These are phyloP conservation scores for Rhodinocichla rosea DNA, from an alignment of 2,113 vertebrate species.

Conservation along the genomic window DNA sequence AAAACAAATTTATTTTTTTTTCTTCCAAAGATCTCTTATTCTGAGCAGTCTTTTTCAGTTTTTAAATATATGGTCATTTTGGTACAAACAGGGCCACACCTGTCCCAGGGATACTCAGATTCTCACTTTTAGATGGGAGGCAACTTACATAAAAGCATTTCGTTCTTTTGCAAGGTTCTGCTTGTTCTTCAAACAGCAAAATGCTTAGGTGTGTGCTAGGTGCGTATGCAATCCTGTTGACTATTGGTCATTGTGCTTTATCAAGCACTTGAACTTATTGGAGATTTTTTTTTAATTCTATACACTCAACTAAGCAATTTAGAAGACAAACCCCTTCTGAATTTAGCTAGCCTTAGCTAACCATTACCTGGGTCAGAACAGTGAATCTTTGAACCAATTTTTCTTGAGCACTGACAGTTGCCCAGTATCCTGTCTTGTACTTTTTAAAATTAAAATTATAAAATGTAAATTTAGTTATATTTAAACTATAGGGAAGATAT, in stretches of 20 bases:
- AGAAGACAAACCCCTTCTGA: background rate
- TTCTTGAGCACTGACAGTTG: background rate
- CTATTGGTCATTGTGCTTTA: background rate
- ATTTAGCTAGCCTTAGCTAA: background rate
- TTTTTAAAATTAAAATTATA: background rate
- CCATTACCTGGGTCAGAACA: background rate
- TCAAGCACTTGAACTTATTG: background rate
- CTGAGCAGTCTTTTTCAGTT: background rate
- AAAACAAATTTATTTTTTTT: background rate
- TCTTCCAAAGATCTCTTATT: background rate
- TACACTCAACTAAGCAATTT: background rate
- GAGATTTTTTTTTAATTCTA: background rate
- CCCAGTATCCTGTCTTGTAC: too few relatives aligned
- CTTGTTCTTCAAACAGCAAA: background rate
- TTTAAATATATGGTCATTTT: background rate
- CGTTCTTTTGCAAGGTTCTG: background rate
- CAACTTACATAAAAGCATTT: background rate
- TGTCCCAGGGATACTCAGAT: background rate
- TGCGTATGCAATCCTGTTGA: background rate
- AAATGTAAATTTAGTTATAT: background rate
- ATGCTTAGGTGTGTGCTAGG: accelerated
- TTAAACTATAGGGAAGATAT: background rate
- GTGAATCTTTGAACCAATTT: background rate
- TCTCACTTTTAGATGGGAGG: background rate
- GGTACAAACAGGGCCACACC: background rate